Percentiles rank a stretch among this genome's conserved stretches.
Conservation (phyloP, 2,797 vertebrate species). For the Momotus momota region DNA sequence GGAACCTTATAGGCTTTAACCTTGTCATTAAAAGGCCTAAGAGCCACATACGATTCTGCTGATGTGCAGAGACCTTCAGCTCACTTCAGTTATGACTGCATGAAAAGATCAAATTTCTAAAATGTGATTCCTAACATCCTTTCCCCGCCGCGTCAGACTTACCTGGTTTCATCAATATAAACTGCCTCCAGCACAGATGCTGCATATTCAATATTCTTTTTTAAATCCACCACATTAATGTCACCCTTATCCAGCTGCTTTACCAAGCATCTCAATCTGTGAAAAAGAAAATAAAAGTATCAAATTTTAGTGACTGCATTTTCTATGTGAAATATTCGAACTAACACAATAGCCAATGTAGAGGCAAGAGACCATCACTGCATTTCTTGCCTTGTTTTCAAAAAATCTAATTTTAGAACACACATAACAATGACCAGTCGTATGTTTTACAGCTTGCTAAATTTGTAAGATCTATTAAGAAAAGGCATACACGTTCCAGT, state of each 20-base stretch:
- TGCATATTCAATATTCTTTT: slow-evolving; percentile 95
- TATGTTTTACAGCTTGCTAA: not conserved
- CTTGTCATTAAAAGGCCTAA: not conserved
- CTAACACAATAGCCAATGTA: not conserved
- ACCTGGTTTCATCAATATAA: slow-evolving; percentile 97
- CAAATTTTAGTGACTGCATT: not conserved
- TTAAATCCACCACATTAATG: slow-evolving; percentile 91
- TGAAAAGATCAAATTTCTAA: not conserved
- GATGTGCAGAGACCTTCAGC: not conserved
- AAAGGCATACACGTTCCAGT: not conserved
- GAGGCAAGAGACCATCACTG: not conserved
- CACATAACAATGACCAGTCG: not conserved
- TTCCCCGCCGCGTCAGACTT: not conserved
- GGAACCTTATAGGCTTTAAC: not conserved
- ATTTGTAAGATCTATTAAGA: not conserved
- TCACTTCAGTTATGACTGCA: not conserved
- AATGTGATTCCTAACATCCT: not conserved
- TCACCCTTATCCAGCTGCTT: slow-evolving; percentile 95
- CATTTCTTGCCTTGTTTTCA: not conserved
- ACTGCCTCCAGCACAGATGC: slow-evolving; percentile 94
- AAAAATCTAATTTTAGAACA: not conserved
- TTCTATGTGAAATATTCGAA: not conserved
- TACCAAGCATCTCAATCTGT: slow-evolving; percentile 92
- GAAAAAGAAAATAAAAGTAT: not conserved
- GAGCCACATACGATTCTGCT: accelerated